Conservation (phyloP, 2,888 invertebrate genomes). For the Troides aeacus region DNA sequence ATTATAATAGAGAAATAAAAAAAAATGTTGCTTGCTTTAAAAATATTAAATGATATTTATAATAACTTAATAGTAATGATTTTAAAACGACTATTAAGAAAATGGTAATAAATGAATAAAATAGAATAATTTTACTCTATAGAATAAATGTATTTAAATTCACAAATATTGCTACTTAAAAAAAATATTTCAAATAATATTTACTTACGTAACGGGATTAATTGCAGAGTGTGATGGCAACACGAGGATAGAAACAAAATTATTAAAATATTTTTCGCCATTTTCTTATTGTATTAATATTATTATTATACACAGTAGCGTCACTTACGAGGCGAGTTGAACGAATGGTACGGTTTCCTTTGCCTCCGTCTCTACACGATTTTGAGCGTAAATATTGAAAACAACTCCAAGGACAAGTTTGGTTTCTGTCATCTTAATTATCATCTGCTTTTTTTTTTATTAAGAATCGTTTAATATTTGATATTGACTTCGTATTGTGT, state of each 20-base stretch:
- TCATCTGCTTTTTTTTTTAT: not conserved
- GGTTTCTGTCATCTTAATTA: not conserved
- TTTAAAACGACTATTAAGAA: not conserved
- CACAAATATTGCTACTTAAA: not conserved
- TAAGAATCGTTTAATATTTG: not conserved
- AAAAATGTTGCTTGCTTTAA: too few relatives aligned
- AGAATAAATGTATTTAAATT: not conserved
- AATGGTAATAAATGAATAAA: not conserved
- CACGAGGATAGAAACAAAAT: slow-evolving; percentile 53
- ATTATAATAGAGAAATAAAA: too few relatives aligned
- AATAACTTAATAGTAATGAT: not conserved
- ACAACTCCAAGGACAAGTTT: slow-evolving; percentile 58
- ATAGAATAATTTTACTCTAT: not conserved
- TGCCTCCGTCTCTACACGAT: slow-evolving; percentile 41
- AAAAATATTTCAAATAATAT: slow-evolving; percentile 12
- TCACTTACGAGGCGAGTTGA: slow-evolving; percentile 43
- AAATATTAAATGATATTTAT: too few relatives aligned
- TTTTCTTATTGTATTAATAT: slow-evolving; percentile 22
- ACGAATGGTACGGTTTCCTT: slow-evolving; percentile 52
- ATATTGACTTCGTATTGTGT: too few relatives aligned
- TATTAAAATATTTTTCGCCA: slow-evolving; percentile 36
- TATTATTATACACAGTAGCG: slow-evolving; percentile 34
- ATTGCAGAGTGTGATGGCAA: slow-evolving; percentile 57
- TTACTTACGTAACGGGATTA: slow-evolving; percentile 66
- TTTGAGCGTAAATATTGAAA: slow-evolving; percentile 61